Percentiles rank a stretch among this genome's conserved stretches.
These are phyloP conservation scores for Anoplius nigerrimus DNA, from an alignment of 2,888 invertebrate species.

Conservation along the genomic window DNA sequence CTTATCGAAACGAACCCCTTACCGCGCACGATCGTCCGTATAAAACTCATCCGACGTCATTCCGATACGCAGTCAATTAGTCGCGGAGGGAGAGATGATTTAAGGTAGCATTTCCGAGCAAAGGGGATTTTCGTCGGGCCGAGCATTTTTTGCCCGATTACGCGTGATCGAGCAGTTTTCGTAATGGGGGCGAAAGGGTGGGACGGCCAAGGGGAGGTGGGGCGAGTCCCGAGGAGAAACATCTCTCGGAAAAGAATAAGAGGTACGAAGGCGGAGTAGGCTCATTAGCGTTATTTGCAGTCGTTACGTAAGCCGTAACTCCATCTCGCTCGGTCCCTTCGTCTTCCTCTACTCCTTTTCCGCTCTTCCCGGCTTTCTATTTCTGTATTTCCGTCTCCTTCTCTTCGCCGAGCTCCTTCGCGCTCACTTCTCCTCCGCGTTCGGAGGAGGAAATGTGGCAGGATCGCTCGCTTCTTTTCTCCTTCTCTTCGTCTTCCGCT, in stretches of 20 bases:
- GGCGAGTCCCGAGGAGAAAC: conserved; percentile 23
- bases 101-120: not conserved
- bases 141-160: not conserved
- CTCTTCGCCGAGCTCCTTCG: conserved; percentile 34
- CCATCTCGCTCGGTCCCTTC: conserved; percentile 39
- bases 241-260: conserved; percentile 49
- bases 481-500: conserved; percentile 12
- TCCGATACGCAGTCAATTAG: too few species aligned
- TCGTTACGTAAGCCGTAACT: conserved; percentile 70
- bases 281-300: conserved; percentile 75
- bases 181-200: conserved; percentile 6
- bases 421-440: conserved; percentile 27
- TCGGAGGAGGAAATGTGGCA: conserved; percentile 10
- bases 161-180: conserved; percentile 4
- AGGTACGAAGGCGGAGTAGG: conserved; percentile 63
- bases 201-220: not conserved
- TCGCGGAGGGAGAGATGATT: too few species aligned
- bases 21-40: too few species aligned
- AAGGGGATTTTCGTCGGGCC: not conserved
- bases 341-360: conserved; percentile 7
- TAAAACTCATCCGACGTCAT: too few species aligned
- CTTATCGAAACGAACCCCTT: too few species aligned
- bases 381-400: conserved; percentile 27
- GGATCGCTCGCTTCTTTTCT: conserved; percentile 5
- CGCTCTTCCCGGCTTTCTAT: conserved; percentile 14